Percentiles rank a stretch among this genome's conserved stretches.
Evolutionary conservation across 1,140 invertebrate species (phyloP).

Genomic region (Calephelis virginiensis): DNA sequence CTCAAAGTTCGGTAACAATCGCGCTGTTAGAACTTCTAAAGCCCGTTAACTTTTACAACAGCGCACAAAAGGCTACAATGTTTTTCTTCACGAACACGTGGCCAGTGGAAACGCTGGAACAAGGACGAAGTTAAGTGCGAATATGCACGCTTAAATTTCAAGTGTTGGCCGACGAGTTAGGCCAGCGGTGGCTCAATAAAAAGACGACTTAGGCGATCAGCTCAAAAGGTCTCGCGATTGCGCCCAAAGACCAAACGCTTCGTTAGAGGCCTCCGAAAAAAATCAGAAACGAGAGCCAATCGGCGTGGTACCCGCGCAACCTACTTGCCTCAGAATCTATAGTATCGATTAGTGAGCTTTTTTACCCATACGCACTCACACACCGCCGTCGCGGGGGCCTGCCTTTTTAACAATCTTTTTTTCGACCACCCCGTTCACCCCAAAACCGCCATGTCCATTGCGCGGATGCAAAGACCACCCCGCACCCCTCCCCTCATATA

Average conservation of each 20-base stretch:
- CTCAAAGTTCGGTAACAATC: slow-evolving; percentile 15
- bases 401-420: slow-evolving; percentile 78
- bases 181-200: slow-evolving; percentile 41
- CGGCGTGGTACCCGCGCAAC: slow-evolving; percentile 59
- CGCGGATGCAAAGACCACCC: slow-evolving; percentile 75
- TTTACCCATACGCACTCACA: slow-evolving; percentile 73
- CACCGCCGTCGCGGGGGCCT: slow-evolving; percentile 64
- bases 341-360: slow-evolving; percentile 77
- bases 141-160: slow-evolving; percentile 67
- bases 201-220: slow-evolving; percentile 41
- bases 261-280: slow-evolving; percentile 61
- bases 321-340: slow-evolving; percentile 76
- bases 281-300: slow-evolving; percentile 57
- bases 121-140: slow-evolving; percentile 67
- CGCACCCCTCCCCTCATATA: slow-evolving; percentile 62
- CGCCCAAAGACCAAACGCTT: slow-evolving; percentile 70
- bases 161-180: slow-evolving; percentile 61
- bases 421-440: slow-evolving; percentile 62
- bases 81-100: slow-evolving; percentile 37
- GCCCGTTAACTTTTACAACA: slow-evolving; percentile 17
- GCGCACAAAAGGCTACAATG: slow-evolving; percentile 26
- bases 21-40: slow-evolving; percentile 8
- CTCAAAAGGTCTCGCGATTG: slow-evolving; percentile 65
- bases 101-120: slow-evolving; percentile 27
- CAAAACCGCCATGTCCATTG: slow-evolving; percentile 73